A percentile compares a stretch with the other conserved stretches of the same genome.
Evolutionary conservation across 2,888 invertebrate species (phyloP).

Genomic region (Epinotia ramella): DNA sequence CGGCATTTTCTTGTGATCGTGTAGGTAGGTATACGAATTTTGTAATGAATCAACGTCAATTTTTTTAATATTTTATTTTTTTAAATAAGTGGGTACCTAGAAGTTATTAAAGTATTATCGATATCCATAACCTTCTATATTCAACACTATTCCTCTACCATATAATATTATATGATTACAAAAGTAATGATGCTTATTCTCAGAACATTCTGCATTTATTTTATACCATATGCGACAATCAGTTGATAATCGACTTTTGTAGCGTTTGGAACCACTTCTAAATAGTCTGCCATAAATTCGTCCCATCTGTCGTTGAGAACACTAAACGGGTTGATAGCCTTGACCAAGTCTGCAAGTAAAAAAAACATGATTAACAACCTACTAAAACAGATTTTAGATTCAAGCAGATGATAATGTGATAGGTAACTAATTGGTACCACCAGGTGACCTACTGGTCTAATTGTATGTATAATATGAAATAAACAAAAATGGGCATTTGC

Average conservation of each 20-base stretch:
- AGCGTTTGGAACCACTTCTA: slow-evolving; percentile 16
- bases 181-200: neutral
- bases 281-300: slow-evolving; percentile 36
- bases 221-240: slow-evolving; percentile 31
- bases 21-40: neutral
- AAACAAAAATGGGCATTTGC: no score
- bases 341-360: slow-evolving; percentile 25
- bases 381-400: neutral
- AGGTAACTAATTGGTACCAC: no score
- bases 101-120: neutral
- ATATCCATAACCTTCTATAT: neutral
- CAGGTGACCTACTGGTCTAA: no score
- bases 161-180: neutral
- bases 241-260: slow-evolving; percentile 24
- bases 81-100: no score
- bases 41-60: neutral
- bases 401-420: no score
- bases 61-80: no score
- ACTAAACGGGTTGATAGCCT: slow-evolving; percentile 32
- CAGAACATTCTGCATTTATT: slow-evolving; percentile 2
- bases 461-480: no score
- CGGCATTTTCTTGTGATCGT: no score
- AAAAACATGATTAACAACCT: neutral
- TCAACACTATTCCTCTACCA: neutral
- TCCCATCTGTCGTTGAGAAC: slow-evolving; percentile 35